Evolutionary conservation across 2,113 vertebrate genomes (phyloP).

Genomic region (Macrotis lagotis): DNA sequence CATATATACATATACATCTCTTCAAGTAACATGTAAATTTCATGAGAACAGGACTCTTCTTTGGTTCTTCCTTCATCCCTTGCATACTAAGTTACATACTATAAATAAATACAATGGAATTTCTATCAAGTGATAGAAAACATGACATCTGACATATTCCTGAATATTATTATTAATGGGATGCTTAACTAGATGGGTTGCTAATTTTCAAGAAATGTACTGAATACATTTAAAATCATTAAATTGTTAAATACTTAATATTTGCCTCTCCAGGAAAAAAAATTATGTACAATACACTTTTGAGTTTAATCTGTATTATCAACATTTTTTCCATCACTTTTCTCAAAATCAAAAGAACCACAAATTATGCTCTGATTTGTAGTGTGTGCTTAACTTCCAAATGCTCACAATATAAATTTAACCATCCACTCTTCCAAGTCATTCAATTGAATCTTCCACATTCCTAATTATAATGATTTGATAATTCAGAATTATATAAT

Average conservation of each 20-base stretch:
- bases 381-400: neutral
- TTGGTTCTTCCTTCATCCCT: too few species aligned
- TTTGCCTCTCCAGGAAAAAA: neutral
- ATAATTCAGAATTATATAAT: neutral
- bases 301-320: neutral
- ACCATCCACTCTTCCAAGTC: neutral
- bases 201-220: neutral
- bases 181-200: neutral
- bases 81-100: too few species aligned
- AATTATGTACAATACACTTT: neutral
- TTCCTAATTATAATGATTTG: neutral
- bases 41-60: neutral
- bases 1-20: neutral
- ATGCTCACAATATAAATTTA: neutral
- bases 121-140: neutral
- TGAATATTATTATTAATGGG: neutral
- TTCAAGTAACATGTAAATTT: neutral
- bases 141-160: neutral
- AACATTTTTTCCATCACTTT: neutral
- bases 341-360: neutral
- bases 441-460: neutral
- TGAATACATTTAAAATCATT: conserved; percentile 7
- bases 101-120: too few species aligned
- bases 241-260: conserved; percentile 6
- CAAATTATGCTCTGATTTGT: neutral